Conservation (phyloP, 2,888 invertebrate genomes). For the Barypeithes pellucidus region DNA sequence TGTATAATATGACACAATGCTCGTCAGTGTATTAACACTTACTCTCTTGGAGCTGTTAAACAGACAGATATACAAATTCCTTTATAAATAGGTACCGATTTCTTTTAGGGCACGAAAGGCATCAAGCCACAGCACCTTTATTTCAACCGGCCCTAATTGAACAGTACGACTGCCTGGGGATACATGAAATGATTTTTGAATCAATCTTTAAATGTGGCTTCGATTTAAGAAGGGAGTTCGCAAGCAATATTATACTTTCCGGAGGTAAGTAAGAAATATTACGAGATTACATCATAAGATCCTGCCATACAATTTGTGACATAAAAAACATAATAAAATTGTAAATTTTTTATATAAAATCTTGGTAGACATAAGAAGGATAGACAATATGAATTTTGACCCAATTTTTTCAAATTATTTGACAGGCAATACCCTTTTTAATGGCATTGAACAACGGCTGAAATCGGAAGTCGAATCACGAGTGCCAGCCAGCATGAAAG, state of each 20-base stretch:
- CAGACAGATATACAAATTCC: too few species aligned
- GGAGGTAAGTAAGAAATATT: constrained; percentile 53
- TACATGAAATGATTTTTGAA: constrained; percentile 53
- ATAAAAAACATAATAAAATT: neutral
- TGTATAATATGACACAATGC: too few species aligned
- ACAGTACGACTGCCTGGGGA: constrained; percentile 49
- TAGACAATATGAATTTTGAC: too few species aligned
- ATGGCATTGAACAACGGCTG: constrained; percentile 49
- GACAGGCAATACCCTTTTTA: constrained; percentile 50
- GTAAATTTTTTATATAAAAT: too few species aligned
- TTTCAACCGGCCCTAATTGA: constrained; percentile 49
- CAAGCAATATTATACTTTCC: constrained; percentile 52
- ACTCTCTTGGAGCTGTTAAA: too few species aligned
- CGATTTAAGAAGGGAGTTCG: constrained; percentile 48
- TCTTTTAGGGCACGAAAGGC: constrained; percentile 38
- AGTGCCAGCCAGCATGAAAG: constrained; percentile 44
- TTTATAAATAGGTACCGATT: neutral
- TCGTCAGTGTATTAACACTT: too few species aligned
- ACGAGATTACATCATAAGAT: too few species aligned
- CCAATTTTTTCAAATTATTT: neutral
- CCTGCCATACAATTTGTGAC: too few species aligned
- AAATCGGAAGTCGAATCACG: constrained; percentile 45
- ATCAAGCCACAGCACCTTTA: constrained; percentile 41
- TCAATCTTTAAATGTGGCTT: constrained; percentile 52
- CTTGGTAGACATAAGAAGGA: too few species aligned